Base-by-base conservation (phyloP, 1,140 invertebrate genomes). In the Choristoneura fumiferana region DNA sequence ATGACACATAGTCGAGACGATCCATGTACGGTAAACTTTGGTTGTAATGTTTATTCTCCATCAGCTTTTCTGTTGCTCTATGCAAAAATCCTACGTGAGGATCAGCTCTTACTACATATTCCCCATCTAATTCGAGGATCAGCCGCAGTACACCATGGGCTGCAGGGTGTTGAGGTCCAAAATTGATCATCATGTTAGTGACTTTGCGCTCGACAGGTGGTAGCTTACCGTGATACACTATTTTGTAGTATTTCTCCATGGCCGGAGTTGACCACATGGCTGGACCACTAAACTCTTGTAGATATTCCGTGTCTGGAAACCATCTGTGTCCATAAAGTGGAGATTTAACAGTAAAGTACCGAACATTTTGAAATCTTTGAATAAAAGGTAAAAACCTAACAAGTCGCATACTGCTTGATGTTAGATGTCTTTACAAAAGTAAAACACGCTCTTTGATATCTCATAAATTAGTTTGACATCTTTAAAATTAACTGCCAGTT, bases 111-210 rank as follows among this genome's bases (percentile, higher is more conserved):
- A 95, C 90, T 0, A 99, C 96, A 57, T 93, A 92, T 93, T 99
- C 98, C 65, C 97, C 98, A 78, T 98, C 96, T 1, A 99, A 87
- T 81, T 99, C 97, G 12, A 99, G 82, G 2, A 99, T 94, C 10
- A 99, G 91, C 58, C 98, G 93, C n/a, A 99, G 90, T 14, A 99
- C 98, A 69, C 98, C 98, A 81, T 99, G 98, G 81, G 98, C 98
- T 62, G 98, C 98, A n/a, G 98, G 98, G 92, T 99, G 98, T 84
- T 99, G 98, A 0, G 98, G 98, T 0, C 98, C 98, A 92, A 99
- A 99, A 84, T 99, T 99, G 0, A 99, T 78, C 45, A 92, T 93
- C 63, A 98, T 91, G 85, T 98, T 98, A 64, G 94, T 92, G 1
- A 98, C 91, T 40, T 91, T 90, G 69, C 93, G 93, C 64, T 95